Conservation (phyloP, 2,888 invertebrate genomes). For the Hipparchia sbordonii region DNA sequence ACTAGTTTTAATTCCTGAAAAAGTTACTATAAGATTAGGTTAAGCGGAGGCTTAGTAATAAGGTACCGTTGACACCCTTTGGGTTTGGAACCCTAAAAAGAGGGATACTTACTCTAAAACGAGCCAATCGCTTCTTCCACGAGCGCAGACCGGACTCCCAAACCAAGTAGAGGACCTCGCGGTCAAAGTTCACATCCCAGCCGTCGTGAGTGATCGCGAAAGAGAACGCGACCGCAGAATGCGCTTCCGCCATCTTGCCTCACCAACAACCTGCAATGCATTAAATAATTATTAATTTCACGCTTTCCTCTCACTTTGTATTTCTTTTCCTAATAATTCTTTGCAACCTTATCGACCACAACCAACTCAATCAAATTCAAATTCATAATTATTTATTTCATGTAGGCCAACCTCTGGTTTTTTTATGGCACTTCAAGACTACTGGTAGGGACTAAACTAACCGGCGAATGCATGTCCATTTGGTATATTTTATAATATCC, state of each 20-base stretch:
- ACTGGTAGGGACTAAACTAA: too few relatives aligned
- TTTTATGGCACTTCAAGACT: too few relatives aligned
- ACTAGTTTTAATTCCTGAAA: too few relatives aligned
- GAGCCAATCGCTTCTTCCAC: slow-evolving; percentile 96
- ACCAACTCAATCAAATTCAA: too few relatives aligned
- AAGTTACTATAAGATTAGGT: too few relatives aligned
- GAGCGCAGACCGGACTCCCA: slow-evolving; percentile 97
- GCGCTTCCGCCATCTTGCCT: slow-evolving; percentile 96
- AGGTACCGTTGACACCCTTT: too few relatives aligned
- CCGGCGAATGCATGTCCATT: too few relatives aligned
- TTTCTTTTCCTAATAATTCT: neutral
- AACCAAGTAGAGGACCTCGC: slow-evolving; percentile 96
- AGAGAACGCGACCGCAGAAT: slow-evolving; percentile 98
- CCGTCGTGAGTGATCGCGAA: slow-evolving; percentile 99
- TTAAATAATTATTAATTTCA: slow-evolving; percentile 4
- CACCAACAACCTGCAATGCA: slow-evolving; percentile 41
- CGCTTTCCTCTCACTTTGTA: neutral
- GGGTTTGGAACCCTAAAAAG: neutral
- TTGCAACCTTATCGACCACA: neutral
- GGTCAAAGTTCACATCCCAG: slow-evolving; percentile 98
- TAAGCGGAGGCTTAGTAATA: too few relatives aligned
- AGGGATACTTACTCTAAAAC: slow-evolving; percentile 88
- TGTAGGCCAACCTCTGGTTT: too few relatives aligned
- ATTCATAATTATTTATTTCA: too few relatives aligned
- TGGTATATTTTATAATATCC: too few relatives aligned